phyloP scores from a whole-genome alignment of 2,797 vertebrate genomes.

The Tokudaia tokunoshimensis region DNA sequence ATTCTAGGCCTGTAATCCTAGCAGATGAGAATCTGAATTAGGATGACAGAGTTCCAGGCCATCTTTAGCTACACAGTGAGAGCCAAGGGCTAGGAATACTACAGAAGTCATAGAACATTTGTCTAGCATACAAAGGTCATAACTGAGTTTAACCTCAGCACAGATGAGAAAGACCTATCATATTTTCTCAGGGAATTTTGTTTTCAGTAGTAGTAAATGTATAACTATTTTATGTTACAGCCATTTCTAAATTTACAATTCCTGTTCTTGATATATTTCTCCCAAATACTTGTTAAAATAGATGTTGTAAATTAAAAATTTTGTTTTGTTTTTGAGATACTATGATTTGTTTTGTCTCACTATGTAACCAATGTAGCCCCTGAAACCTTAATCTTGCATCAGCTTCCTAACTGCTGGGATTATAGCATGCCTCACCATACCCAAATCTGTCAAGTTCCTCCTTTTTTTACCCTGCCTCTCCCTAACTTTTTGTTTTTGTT shows the following conservation, averaged over 20 bases:
- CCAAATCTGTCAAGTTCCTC: neutral
- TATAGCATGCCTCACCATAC: neutral
- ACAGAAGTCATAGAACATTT: neutral
- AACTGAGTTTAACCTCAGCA: neutral
- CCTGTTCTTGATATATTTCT: slow-evolving; percentile 50
- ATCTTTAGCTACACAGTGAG: neutral
- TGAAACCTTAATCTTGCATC: neutral
- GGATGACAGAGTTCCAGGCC: neutral
- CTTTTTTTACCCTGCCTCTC: neutral
- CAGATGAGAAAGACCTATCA: slow-evolving; percentile 14
- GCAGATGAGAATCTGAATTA: neutral
- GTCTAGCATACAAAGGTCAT: neutral
- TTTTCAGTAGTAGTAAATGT: slow-evolving; percentile 62
- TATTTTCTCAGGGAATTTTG: slow-evolving; percentile 67
- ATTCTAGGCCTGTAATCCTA: neutral
- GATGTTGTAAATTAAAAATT: slow-evolving; percentile 31
- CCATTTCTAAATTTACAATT: slow-evolving; percentile 64
- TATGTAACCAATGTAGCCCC: neutral
- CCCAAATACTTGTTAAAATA: slow-evolving; percentile 64
- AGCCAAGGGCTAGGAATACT: neutral
- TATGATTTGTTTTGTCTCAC: neutral
- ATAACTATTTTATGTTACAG: slow-evolving; percentile 14
- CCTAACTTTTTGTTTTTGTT: neutral
- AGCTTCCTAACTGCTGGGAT: neutral
- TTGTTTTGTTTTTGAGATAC: neutral